Evolutionary conservation across 2,888 invertebrate species (phyloP), one percentile per base, ranked within the genome.

Genomic region (Epistrophella euchroma): DNA sequence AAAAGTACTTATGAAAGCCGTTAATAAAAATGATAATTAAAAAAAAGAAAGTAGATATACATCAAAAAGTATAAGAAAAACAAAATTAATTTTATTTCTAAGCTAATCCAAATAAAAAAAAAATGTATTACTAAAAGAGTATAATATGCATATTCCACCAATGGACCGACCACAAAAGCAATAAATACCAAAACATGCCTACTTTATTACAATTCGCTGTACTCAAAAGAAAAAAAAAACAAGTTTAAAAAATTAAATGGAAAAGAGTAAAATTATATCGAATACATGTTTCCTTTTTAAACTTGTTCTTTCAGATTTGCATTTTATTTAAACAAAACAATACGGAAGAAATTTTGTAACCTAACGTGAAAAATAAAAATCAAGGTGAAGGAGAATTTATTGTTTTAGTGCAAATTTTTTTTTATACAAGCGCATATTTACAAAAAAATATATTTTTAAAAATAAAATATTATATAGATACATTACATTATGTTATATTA

Each of bases 1-100:
- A 88, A 92, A 92, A 89, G 91, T 94, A 88, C 89, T 94, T 88
- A 91, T 94, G 89, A 94, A 93, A 90, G 90, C 92, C 80, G 90
- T 92, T 71, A 92, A 91, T 84, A 92, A 92, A 89, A 92, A 91
- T 90, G 92, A 92, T 81, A 86, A 86, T 68, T 86, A 82, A 85
- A 76, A 72, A 72, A 74, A 56, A 13, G 4, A 3, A 40, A 15
- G 1, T 15, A 17, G 13, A 40, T 45, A 40, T 37, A 32, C 22
- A 60, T 6, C 32, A 52, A 19, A 50, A 72, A 6, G 2, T 7
- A 10, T 4, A 60, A 58, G 4, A 37, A 60, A 43, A 50, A 55
- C 0, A 17, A 56, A 79, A 68, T 17, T 68, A 66, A 60, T 73
- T n/a, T n/a, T 73, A 80, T 25, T 68, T 60, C 10, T 68, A 73